A percentile compares a stretch with the other conserved stretches of the same genome.
These are phyloP conservation scores for Mylabris sibirica DNA, from an alignment of 2,888 invertebrate genomes.

Conservation along the genomic window DNA sequence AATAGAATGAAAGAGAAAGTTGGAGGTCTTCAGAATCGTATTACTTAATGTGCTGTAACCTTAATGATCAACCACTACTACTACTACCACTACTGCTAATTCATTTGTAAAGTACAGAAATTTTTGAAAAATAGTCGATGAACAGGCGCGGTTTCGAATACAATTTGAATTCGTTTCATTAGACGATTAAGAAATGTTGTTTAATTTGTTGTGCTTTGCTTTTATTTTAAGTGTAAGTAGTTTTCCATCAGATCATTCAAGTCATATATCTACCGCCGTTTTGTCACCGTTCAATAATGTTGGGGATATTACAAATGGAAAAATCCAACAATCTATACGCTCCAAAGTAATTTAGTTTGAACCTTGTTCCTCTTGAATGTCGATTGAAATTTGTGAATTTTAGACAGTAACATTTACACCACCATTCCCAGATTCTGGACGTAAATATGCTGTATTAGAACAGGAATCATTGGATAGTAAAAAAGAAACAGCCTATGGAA, in stretches of 20 bases:
- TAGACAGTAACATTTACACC: conserved; percentile 31
- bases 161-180: not conserved
- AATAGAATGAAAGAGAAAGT: not conserved
- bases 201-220: not conserved
- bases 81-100: not conserved
- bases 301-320: conserved; percentile 17
- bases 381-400: not conserved
- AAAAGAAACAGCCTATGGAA: conserved; percentile 53
- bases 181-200: not conserved
- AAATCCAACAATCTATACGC: conserved; percentile 21
- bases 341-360: conserved; percentile 15
- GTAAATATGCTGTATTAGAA: conserved; percentile 52
- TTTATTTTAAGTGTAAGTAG: not conserved
- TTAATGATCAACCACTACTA: not conserved
- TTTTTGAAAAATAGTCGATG: not conserved
- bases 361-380: not conserved
- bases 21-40: not conserved
- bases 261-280: not conserved
- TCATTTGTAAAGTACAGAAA: too few species aligned
- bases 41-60: not conserved
- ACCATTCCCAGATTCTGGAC: conserved; percentile 52
- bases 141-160: not conserved
- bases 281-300: conserved; percentile 21
- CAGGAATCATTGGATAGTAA: conserved; percentile 51
- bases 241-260: not conserved